These are phyloP conservation scores for Medauroidea extradentata DNA, from an alignment of 1,140 invertebrate genomes.

Conservation along the genomic window DNA sequence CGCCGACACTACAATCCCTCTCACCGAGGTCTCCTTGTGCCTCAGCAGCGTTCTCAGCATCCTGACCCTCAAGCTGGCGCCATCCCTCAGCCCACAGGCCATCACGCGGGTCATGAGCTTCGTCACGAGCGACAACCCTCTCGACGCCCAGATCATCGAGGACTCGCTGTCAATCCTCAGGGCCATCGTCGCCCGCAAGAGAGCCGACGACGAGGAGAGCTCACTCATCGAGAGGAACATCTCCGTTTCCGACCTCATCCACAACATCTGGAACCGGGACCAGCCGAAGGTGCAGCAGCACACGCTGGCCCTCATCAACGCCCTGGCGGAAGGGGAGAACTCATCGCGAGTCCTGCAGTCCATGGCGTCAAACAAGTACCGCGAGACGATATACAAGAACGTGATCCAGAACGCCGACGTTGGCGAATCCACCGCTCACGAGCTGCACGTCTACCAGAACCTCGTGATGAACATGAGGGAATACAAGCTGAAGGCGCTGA, in stretches of 20 bases:
- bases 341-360: background rate
- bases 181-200: background rate
- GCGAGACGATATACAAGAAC: background rate
- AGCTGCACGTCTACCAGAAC: slow-evolving; percentile 4
- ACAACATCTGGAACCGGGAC: slow-evolving; percentile 1
- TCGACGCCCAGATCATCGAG: background rate
- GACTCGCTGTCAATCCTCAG: background rate
- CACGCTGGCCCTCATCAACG: slow-evolving; percentile 3
- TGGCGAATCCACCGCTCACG: background rate
- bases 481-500: background rate
- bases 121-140: background rate
- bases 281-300: background rate
- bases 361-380: background rate
- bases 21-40: background rate
- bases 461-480: background rate
- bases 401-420: background rate
- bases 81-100: background rate
- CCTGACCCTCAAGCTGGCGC: background rate
- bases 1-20: background rate
- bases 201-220: background rate
- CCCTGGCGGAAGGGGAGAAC: slow-evolving; percentile 1
- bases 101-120: background rate
- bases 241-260: background rate
- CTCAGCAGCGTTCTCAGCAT: background rate
- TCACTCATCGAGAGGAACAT: background rate